These are phyloP conservation scores for Mastomys natalensis DNA, from an alignment of 2,113 vertebrate species.

Conservation along the genomic window DNA sequence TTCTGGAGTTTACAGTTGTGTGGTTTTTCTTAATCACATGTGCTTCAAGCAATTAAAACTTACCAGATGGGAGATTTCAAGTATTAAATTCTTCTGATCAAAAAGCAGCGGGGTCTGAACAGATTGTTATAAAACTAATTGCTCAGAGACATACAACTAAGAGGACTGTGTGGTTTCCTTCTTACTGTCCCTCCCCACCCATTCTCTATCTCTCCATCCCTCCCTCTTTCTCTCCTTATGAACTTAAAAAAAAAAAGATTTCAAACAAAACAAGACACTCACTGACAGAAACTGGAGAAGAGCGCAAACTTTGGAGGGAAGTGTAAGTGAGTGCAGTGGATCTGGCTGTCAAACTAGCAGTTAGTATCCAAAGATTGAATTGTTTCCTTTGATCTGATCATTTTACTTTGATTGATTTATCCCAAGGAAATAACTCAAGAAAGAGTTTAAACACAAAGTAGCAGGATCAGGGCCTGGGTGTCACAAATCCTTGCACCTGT, in stretches of 20 bases:
- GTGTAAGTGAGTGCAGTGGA: not conserved
- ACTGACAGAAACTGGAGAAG: not conserved
- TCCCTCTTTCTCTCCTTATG: not conserved
- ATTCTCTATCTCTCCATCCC: too few species aligned
- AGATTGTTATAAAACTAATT: not conserved
- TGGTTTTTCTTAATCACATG: not conserved
- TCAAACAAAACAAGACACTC: not conserved
- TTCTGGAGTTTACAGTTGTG: not conserved
- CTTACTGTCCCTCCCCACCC: too few species aligned
- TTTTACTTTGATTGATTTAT: not conserved
- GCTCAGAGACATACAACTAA: not conserved
- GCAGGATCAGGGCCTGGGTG: fast-evolving
- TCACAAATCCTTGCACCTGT: too few species aligned
- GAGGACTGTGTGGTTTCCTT: not conserved
- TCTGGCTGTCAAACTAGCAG: not conserved
- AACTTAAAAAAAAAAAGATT: not conserved
- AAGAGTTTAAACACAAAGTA: not conserved
- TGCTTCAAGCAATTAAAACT: not conserved
- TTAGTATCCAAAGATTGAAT: not conserved
- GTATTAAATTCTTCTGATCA: not conserved
- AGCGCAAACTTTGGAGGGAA: not conserved
- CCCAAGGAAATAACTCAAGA: constrained; percentile 17
- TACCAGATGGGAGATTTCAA: not conserved
- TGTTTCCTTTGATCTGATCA: not conserved
- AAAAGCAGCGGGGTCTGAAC: not conserved